Conservation (phyloP, 2,888 invertebrate species). For the Philonicus albiceps region DNA sequence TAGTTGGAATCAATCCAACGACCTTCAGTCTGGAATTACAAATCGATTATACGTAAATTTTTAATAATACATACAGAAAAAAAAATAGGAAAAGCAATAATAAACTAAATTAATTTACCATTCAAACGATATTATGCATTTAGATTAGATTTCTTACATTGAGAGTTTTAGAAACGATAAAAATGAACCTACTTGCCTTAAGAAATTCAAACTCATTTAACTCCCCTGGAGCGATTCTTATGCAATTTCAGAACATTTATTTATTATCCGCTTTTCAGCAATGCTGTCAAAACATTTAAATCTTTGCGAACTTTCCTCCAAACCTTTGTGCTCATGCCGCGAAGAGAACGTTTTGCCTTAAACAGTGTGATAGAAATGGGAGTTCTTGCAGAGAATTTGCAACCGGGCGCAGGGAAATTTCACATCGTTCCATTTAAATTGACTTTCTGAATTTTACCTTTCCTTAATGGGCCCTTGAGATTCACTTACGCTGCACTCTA, state of each 20-base stretch:
- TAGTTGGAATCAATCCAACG: no score
- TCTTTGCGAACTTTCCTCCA: neutral
- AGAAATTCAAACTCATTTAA: neutral
- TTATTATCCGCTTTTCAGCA: neutral
- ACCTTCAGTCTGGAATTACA: no score
- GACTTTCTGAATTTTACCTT: slow-evolving; percentile 12
- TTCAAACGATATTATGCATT: no score
- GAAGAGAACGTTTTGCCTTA: neutral
- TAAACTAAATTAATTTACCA: no score
- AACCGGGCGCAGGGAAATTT: neutral
- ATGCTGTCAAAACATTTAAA: neutral
- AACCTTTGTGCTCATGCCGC: neutral
- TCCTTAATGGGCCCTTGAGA: neutral
- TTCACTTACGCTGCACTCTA: neutral
- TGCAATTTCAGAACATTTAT: neutral
- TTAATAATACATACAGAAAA: no score
- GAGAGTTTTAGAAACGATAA: neutral
- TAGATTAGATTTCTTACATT: neutral
- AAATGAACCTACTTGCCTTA: neutral
- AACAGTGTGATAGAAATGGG: neutral
- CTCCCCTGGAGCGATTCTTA: neutral
- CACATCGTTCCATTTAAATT: neutral
- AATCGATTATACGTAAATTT: no score
- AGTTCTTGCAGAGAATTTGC: neutral
- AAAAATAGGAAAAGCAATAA: no score